Conservation (phyloP, 2,888 invertebrate species). For the Lasius fuliginosus region DNA sequence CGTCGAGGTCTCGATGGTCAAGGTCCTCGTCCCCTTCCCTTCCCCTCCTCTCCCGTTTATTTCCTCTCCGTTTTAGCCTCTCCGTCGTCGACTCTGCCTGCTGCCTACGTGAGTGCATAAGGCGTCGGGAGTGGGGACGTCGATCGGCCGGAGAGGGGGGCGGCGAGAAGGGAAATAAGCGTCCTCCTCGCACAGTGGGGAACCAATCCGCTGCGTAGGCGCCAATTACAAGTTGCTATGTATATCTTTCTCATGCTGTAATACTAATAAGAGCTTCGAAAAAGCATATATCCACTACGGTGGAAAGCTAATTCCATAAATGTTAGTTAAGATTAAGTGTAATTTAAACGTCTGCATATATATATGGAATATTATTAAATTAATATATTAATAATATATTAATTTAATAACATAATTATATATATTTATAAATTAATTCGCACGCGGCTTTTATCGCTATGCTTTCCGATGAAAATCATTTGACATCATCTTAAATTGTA, state of each 20-base stretch:
- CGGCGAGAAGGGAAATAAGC: slow-evolving; percentile 59
- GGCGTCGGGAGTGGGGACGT: slow-evolving; percentile 63
- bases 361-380: neutral
- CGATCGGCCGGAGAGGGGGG: slow-evolving; percentile 57
- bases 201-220: slow-evolving; percentile 72
- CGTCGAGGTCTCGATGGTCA: slow-evolving; percentile 47
- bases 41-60: slow-evolving; percentile 46
- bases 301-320: neutral
- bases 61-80: slow-evolving; percentile 74
- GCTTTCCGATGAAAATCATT: neutral
- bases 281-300: neutral
- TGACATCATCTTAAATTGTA: neutral
- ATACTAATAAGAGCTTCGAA: neutral
- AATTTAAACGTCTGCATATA: neutral
- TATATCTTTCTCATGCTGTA: slow-evolving; percentile 12
- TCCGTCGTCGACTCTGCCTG: slow-evolving; percentile 67
- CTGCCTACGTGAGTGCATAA: slow-evolving; percentile 69
- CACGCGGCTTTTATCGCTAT: neutral
- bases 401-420: no score
- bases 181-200: slow-evolving; percentile 50
- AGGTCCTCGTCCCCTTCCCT: slow-evolving; percentile 57
- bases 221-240: slow-evolving; percentile 74
- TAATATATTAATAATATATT: neutral
- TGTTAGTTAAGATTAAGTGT: slow-evolving; percentile 5
- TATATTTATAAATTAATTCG: neutral